A percentile compares a stretch with the other conserved stretches of the same genome.
Evolutionary conservation across 2,113 vertebrate genomes (phyloP).

Genomic region (Menidia beryllina): DNA sequence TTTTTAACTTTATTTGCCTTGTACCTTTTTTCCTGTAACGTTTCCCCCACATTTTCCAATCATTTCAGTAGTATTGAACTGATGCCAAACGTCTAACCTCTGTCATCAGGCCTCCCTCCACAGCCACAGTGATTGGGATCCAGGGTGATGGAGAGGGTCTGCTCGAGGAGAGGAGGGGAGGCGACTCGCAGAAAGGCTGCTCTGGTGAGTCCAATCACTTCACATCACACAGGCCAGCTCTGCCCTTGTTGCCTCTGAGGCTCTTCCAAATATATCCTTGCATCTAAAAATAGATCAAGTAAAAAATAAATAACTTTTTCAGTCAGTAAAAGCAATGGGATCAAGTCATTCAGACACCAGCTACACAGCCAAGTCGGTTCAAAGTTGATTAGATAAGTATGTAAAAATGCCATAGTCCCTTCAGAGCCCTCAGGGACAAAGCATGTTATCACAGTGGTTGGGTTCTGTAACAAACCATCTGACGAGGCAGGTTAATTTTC

Average conservation of each 20-base stretch:
- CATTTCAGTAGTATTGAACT: not conserved
- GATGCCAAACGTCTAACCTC: slow-evolving; percentile 29
- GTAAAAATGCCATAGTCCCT: not conserved
- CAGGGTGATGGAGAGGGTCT: slow-evolving; percentile 90
- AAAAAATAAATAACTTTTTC: too few relatives aligned
- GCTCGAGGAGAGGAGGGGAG: slow-evolving; percentile 91
- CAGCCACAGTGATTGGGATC: slow-evolving; percentile 89
- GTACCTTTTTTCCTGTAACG: too few relatives aligned
- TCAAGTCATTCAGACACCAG: not conserved
- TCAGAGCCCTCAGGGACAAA: not conserved
- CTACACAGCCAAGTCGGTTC: not conserved
- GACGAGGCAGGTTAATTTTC: not conserved
- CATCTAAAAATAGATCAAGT: too few relatives aligned
- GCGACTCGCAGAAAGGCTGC: slow-evolving; percentile 88
- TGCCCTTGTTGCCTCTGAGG: slow-evolving; percentile 29
- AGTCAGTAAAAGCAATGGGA: too few relatives aligned
- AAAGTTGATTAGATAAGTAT: not conserved
- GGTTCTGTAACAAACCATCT: not conserved
- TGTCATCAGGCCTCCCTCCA: slow-evolving; percentile 90
- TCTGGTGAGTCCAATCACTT: slow-evolving; percentile 80
- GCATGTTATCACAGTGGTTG: not conserved
- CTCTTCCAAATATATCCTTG: slow-evolving; percentile 17
- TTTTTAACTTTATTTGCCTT: not conserved
- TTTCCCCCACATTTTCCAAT: too few relatives aligned
- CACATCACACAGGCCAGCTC: slow-evolving; percentile 18